Percentiles rank a stretch among this genome's conserved stretches.
Conservation (phyloP, 92 coral and sea anemone genomes). For the Anthopleura xanthogrammica region DNA sequence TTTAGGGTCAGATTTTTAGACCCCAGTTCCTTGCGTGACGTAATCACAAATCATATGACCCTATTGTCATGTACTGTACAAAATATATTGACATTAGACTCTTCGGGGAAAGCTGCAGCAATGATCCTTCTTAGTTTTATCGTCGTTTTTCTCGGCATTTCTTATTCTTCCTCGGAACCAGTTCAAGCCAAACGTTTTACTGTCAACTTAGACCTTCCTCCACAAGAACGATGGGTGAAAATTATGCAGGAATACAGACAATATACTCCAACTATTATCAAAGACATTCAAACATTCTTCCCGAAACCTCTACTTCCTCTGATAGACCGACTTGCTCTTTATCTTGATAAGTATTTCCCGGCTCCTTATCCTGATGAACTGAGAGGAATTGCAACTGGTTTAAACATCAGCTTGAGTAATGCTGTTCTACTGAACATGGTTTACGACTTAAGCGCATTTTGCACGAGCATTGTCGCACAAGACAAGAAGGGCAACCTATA, state of each 20-base stretch:
- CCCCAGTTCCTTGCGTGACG: no score
- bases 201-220: constrained; percentile 74
- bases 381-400: constrained; percentile 67
- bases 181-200: constrained; percentile 62
- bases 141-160: constrained; percentile 10
- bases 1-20: no score
- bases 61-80: no score
- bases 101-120: background rate
- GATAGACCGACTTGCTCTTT: constrained; percentile 55
- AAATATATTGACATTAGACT: no score
- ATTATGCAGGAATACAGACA: constrained; percentile 50
- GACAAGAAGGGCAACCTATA: constrained; percentile 60
- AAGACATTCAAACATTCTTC: constrained; percentile 23
- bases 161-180: constrained; percentile 36
- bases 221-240: constrained; percentile 77
- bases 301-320: constrained; percentile 52
- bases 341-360: constrained; percentile 58
- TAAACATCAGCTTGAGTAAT: constrained; percentile 60
- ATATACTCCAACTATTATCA: constrained; percentile 33
- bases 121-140: constrained; percentile 13
- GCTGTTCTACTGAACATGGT: constrained; percentile 59
- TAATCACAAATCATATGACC: no score
- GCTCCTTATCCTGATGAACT: constrained; percentile 78
- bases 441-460: constrained; percentile 79
- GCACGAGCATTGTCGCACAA: constrained; percentile 90